Evolutionary conservation across 2,888 invertebrate species (phyloP).

Genomic region (Stenodera caucasica): DNA sequence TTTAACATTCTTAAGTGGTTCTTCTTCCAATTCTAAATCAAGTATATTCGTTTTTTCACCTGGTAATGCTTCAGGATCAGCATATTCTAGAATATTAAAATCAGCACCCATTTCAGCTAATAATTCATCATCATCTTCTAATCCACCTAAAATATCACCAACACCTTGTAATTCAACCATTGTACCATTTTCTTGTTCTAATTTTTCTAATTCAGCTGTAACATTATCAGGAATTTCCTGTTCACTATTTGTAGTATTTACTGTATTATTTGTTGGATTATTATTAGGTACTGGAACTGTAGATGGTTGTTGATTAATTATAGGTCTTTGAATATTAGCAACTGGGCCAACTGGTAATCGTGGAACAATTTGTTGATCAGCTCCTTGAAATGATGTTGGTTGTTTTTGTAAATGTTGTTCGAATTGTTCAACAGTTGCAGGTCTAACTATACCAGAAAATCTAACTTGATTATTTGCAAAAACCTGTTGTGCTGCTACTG

Average conservation of each 20-base stretch:
- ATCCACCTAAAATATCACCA: constrained; percentile 77
- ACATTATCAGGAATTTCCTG: constrained; percentile 69
- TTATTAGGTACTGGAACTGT: constrained; percentile 34
- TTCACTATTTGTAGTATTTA: constrained; percentile 45
- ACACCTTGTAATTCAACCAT: constrained; percentile 67
- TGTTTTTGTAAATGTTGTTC: constrained; percentile 47
- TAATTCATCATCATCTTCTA: constrained; percentile 85
- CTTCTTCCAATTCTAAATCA: constrained; percentile 78
- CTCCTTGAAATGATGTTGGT: constrained; percentile 36
- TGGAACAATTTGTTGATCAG: constrained; percentile 33
- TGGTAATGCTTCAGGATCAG: constrained; percentile 84
- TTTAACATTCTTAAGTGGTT: constrained; percentile 69
- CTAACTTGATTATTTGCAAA: constrained; percentile 29
- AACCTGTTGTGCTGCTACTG: constrained; percentile 34
- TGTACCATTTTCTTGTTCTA: constrained; percentile 67
- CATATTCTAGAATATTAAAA: constrained; percentile 94
- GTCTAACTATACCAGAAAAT: constrained; percentile 38
- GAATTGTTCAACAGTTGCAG: constrained; percentile 48
- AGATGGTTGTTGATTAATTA: constrained; percentile 34
- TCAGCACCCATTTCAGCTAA: constrained; percentile 91
- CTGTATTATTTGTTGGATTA: constrained; percentile 19
- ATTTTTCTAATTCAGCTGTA: constrained; percentile 68
- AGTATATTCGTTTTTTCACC: constrained; percentile 84
- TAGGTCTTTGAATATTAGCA: constrained; percentile 32
- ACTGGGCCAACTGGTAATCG: constrained; percentile 31